Evolutionary conservation across 2,113 vertebrate species (phyloP).

Genomic region (Chaetura pelagica): DNA sequence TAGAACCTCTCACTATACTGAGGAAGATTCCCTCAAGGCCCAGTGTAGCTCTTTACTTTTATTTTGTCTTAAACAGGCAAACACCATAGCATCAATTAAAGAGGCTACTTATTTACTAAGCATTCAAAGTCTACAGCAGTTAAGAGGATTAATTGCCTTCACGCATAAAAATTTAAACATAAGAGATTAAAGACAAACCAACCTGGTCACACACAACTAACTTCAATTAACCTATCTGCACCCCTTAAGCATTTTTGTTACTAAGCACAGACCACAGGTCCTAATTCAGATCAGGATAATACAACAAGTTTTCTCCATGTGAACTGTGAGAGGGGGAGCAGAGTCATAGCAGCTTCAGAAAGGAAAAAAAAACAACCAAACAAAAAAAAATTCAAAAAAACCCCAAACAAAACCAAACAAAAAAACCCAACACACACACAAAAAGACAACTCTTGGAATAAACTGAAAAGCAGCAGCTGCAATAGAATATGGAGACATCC

Average conservation of each 20-base stretch:
- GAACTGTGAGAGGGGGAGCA: neutral
- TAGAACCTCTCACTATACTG: conserved; percentile 5
- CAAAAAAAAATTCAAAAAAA: too few relatives aligned
- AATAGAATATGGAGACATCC: neutral
- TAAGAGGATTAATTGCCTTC: conserved; percentile 73
- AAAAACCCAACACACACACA: too few relatives aligned
- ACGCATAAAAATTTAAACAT: conserved; percentile 69
- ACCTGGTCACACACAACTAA: conserved; percentile 65
- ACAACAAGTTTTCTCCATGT: neutral
- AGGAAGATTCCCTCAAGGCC: conserved; percentile 47
- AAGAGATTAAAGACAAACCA: conserved; percentile 74
- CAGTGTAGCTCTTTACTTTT: conserved; percentile 28
- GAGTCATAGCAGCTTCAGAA: neutral
- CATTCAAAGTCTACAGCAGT: conserved; percentile 65
- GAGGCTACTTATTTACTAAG: conserved; percentile 57
- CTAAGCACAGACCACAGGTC: conserved; percentile 51
- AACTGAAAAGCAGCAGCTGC: neutral
- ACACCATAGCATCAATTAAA: conserved; percentile 54
- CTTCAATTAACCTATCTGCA: conserved; percentile 67
- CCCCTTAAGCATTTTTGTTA: conserved; percentile 53
- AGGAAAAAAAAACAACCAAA: too few relatives aligned
- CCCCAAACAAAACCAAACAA: too few relatives aligned
- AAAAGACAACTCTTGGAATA: neutral
- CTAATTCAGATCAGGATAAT: neutral
- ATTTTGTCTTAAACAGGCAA: conserved; percentile 55